Evolutionary conservation across 2,888 invertebrate species (phyloP).

Genomic region (Chrysolina haemoptera): DNA sequence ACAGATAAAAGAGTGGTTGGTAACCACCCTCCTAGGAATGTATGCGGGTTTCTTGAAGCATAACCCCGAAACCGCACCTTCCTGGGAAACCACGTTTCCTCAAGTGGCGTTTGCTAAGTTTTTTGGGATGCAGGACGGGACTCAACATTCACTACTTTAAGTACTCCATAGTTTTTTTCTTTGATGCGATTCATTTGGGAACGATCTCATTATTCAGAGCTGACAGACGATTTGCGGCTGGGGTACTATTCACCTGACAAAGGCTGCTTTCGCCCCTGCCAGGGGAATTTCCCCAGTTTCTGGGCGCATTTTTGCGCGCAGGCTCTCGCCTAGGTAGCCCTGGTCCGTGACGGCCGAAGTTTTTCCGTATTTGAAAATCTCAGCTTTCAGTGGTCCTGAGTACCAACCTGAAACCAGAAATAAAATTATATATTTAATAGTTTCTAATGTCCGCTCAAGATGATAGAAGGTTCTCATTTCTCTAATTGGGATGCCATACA

Average conservation of each 20-base stretch:
- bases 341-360: slow-evolving; percentile 19
- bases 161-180: too few relatives aligned
- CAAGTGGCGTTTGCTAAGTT: neutral
- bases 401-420: slow-evolving; percentile 13
- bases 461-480: too few relatives aligned
- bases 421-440: neutral
- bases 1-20: neutral
- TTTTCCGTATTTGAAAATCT: neutral
- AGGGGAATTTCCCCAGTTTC: slow-evolving; percentile 15
- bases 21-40: neutral
- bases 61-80: neutral
- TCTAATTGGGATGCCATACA: too few relatives aligned
- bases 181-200: too few relatives aligned
- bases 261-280: neutral
- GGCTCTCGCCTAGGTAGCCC: slow-evolving; percentile 13
- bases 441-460: too few relatives aligned
- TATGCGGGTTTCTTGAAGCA: neutral
- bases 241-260: neutral
- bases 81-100: slow-evolving; percentile 1
- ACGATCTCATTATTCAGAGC: neutral
- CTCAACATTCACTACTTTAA: neutral
- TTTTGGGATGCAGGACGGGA: neutral
- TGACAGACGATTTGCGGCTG: neutral
- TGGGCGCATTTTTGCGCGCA: slow-evolving; percentile 17
- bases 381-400: slow-evolving; percentile 6